A percentile compares a stretch with the other conserved stretches of the same genome.
Evolutionary conservation across 2,113 vertebrate genomes (phyloP).

Genomic region (Sebastes schlegelii): DNA sequence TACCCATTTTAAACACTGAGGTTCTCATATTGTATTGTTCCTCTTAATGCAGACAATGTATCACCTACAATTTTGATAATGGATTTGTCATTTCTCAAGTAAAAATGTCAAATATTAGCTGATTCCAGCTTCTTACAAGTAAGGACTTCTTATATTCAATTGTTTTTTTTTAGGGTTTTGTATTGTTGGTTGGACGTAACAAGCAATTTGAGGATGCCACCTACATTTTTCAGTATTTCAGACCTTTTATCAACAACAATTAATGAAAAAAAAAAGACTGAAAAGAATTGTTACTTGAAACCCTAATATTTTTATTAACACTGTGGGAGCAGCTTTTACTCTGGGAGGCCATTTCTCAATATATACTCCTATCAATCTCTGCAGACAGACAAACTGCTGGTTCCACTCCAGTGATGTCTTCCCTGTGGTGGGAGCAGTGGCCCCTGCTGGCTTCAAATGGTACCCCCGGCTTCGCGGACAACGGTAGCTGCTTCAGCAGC

Average conservation of each 20-base stretch:
- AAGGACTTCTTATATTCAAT: neutral
- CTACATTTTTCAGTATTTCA: conserved; percentile 4
- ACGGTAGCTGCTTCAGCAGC: conserved; percentile 86
- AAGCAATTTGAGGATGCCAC: neutral
- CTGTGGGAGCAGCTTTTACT: neutral
- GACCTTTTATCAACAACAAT: neutral
- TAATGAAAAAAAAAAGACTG: neutral
- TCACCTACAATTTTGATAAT: neutral
- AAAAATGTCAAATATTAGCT: neutral
- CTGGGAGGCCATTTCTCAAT: neutral
- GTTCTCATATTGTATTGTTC: neutral
- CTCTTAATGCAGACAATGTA: neutral
- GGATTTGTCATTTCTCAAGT: neutral
- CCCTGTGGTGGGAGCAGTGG: conserved; percentile 56
- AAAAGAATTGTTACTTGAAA: neutral
- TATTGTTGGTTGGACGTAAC: neutral
- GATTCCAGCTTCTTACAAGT: neutral
- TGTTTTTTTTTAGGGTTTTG: neutral
- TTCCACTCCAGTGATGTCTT: conserved; percentile 61
- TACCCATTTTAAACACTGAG: neutral
- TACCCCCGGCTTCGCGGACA: conserved; percentile 54
- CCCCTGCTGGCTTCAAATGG: conserved; percentile 26
- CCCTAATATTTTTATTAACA: neutral
- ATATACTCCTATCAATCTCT: conserved; percentile 4
- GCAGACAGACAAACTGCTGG: conserved; percentile 37